Evolutionary conservation across 2,797 vertebrate genomes (phyloP).

Genomic region (Sternotherus odoratus): DNA sequence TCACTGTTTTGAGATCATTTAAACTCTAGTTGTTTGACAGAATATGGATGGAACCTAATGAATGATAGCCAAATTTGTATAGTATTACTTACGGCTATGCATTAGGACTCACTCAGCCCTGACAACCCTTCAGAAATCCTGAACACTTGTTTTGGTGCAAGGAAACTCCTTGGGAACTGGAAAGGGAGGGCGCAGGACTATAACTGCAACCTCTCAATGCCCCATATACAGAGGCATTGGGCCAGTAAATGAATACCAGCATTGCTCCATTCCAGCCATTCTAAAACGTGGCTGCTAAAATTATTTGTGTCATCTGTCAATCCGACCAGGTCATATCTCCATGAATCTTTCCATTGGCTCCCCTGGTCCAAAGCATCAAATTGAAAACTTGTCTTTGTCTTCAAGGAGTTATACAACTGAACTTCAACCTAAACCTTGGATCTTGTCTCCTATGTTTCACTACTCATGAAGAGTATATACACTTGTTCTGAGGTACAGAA

Average conservation of each 20-base stretch:
- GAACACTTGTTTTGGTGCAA: background rate
- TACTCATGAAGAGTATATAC: too few relatives aligned
- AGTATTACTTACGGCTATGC: background rate
- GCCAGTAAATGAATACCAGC: background rate
- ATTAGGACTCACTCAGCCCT: background rate
- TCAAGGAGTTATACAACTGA: too few relatives aligned
- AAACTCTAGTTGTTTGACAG: background rate
- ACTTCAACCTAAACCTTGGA: too few relatives aligned
- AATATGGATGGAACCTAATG: background rate
- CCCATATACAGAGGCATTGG: background rate
- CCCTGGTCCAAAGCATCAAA: too few relatives aligned
- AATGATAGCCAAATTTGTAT: background rate
- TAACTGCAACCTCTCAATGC: rapidly evolving
- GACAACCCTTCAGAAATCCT: background rate
- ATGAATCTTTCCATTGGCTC: too few relatives aligned
- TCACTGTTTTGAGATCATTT: background rate
- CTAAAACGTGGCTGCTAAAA: too few relatives aligned
- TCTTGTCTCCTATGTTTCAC: too few relatives aligned
- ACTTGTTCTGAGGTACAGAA: too few relatives aligned
- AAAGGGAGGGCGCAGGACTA: background rate
- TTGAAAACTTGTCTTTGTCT: too few relatives aligned
- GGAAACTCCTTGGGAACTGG: background rate
- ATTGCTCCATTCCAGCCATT: too few relatives aligned
- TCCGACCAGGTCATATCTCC: too few relatives aligned
- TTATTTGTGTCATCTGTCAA: too few relatives aligned